phyloP scores from a whole-genome alignment of 23 tunicate genomes.

The Styela clava region DNA sequence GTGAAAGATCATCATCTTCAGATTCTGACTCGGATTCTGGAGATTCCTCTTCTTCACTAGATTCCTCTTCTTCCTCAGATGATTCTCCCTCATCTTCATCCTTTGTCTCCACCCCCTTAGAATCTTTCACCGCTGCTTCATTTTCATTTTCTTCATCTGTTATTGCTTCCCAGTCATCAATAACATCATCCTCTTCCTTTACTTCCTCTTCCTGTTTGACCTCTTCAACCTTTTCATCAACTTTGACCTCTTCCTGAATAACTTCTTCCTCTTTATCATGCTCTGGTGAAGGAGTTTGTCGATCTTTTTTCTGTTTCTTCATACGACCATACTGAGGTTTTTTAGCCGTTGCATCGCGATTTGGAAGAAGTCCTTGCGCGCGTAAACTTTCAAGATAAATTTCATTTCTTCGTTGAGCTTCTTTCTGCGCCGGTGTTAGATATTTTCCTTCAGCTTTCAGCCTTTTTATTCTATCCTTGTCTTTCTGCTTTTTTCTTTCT shows the following conservation, averaged over 20 bases:
- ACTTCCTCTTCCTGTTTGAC: slow-evolving; percentile 18
- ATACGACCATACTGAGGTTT: not conserved
- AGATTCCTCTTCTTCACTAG: slow-evolving; percentile 20
- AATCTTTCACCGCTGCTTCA: slow-evolving; percentile 36
- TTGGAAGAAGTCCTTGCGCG: slow-evolving; percentile 53
- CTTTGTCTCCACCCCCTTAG: slow-evolving; percentile 30
- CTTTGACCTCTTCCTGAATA: slow-evolving; percentile 20
- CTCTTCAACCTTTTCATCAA: slow-evolving; percentile 17
- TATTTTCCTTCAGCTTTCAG: slow-evolving; percentile 63
- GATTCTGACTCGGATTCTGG: slow-evolving; percentile 18
- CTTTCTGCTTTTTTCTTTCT: slow-evolving; percentile 76
- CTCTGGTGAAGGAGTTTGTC: slow-evolving; percentile 18
- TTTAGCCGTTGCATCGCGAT: slow-evolving; percentile 34
- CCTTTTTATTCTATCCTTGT: slow-evolving; percentile 77
- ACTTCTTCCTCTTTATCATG: slow-evolving; percentile 39
- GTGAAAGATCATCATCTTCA: slow-evolving; percentile 18
- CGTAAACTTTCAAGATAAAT: slow-evolving; percentile 47
- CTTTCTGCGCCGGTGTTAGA: slow-evolving; percentile 69
- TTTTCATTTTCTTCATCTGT: slow-evolving; percentile 33
- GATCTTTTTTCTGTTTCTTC: not conserved
- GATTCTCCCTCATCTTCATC: slow-evolving; percentile 28
- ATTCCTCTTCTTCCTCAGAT: slow-evolving; percentile 37
- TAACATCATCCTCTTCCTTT: slow-evolving; percentile 19
- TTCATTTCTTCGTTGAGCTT: slow-evolving; percentile 56
- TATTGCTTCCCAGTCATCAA: slow-evolving; percentile 43